These are phyloP conservation scores for Diarsia rubi DNA, from an alignment of 2,888 invertebrate species.

Conservation along the genomic window DNA sequence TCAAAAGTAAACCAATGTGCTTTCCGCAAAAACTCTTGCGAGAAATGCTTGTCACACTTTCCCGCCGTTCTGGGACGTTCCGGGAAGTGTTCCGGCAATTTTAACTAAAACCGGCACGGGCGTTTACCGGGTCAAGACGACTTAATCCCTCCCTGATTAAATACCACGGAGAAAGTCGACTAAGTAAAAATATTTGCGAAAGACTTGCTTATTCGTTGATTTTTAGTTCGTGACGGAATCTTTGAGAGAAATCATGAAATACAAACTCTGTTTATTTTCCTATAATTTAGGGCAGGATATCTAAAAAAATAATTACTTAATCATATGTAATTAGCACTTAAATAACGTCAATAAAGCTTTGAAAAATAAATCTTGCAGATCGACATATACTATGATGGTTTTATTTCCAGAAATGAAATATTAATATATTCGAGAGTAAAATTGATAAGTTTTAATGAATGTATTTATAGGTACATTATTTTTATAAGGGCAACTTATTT, in stretches of 20 bases:
- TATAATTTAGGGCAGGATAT: neutral
- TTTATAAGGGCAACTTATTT: neutral
- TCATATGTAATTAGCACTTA: neutral
- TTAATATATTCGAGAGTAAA: neutral
- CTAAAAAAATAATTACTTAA: neutral
- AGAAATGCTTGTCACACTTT: slow-evolving; percentile 39
- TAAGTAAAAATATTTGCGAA: slow-evolving; percentile 46
- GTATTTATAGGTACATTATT: neutral
- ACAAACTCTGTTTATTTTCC: neutral
- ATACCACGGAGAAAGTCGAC: slow-evolving; percentile 52
- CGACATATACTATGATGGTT: neutral
- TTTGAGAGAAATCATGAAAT: neutral
- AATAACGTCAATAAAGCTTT: neutral
- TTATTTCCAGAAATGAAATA: neutral
- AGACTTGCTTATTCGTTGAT: slow-evolving; percentile 25
- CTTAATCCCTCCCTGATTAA: slow-evolving; percentile 65
- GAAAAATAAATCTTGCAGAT: neutral
- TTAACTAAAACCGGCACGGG: slow-evolving; percentile 52
- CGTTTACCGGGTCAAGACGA: slow-evolving; percentile 54
- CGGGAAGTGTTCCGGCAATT: slow-evolving; percentile 47
- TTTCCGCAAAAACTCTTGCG: slow-evolving; percentile 14
- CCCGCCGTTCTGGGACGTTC: slow-evolving; percentile 29
- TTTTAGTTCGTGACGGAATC: neutral
- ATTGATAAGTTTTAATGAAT: neutral
- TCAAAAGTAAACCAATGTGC: slow-evolving; percentile 15